A percentile compares a stretch with the other conserved stretches of the same genome.
Conservation (phyloP, 2,113 vertebrate species). For the Erythrocercus mccallii region DNA sequence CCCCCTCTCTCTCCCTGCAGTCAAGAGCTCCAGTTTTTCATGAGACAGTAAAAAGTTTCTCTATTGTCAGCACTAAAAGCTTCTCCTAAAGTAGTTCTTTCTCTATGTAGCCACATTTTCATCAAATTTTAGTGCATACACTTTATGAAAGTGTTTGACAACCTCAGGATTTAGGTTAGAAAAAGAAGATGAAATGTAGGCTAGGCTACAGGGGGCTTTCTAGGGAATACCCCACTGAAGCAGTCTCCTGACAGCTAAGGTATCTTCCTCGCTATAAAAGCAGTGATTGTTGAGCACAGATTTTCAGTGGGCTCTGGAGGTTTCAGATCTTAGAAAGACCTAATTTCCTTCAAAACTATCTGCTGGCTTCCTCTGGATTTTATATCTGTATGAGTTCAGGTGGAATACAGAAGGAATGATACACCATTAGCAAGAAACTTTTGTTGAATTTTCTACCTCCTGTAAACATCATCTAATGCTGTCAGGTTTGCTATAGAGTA, state of each 20-base stretch:
- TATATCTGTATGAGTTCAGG: neutral
- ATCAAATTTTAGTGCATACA: neutral
- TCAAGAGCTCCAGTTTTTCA: neutral
- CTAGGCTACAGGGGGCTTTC: neutral
- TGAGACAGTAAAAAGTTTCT: neutral
- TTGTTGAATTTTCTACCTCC: neutral
- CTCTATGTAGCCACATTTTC: neutral
- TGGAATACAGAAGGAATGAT: neutral
- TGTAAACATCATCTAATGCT: neutral
- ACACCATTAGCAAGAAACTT: neutral
- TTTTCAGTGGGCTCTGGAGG: constrained; percentile 16
- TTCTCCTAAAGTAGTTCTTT: neutral
- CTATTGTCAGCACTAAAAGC: neutral
- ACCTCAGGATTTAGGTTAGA: neutral
- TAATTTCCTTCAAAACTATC: neutral
- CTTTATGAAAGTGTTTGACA: neutral
- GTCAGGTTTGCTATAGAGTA: neutral
- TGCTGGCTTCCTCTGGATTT: neutral
- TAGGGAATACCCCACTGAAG: constrained; percentile 27
- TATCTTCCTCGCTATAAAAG: neutral
- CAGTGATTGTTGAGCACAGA: neutral
- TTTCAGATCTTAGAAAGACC: constrained; percentile 13
- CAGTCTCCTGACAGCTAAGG: neutral
- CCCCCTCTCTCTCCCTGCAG: neutral
- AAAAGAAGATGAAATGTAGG: neutral